Percentiles rank a stretch among this genome's conserved stretches.
phyloP scores from a whole-genome alignment of 2,888 invertebrate species.

The Synergus laeviventris region DNA sequence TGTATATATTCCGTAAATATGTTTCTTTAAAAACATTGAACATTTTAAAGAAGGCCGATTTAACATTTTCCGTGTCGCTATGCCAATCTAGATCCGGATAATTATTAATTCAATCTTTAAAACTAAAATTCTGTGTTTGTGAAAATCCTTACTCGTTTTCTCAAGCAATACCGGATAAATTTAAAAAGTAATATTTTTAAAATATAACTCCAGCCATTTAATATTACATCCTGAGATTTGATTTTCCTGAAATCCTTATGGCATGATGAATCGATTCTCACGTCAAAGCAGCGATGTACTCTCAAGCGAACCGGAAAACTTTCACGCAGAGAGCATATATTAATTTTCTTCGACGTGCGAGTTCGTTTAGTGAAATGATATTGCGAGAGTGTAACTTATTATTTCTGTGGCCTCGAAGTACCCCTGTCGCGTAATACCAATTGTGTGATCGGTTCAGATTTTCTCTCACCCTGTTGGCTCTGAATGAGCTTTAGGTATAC shows the following conservation, averaged over 20 bases:
- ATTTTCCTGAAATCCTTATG: neutral
- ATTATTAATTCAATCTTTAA: no score
- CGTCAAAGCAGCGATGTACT: conserved; percentile 38
- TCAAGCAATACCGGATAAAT: no score
- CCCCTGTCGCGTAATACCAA: conserved; percentile 26
- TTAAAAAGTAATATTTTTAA: no score
- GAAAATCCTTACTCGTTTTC: no score
- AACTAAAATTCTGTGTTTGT: no score
- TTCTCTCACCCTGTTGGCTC: conserved; percentile 31
- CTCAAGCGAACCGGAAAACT: conserved; percentile 48
- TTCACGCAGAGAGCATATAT: conserved; percentile 40
- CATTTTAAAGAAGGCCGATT: no score
- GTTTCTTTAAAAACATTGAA: neutral
- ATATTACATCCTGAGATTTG: neutral
- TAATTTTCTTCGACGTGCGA: conserved; percentile 25
- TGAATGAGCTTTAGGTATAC: conserved; percentile 33
- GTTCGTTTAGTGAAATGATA: conserved; percentile 12
- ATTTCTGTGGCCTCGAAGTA: conserved; percentile 14
- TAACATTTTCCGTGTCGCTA: no score
- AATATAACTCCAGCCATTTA: neutral
- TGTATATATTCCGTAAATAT: neutral
- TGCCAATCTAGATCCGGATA: no score
- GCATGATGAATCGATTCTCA: conserved; percentile 27
- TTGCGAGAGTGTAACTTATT: neutral
- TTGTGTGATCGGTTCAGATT: conserved; percentile 30